Evolutionary conservation across 2,888 invertebrate species (phyloP).

Genomic region (Tetragnatha montana): DNA sequence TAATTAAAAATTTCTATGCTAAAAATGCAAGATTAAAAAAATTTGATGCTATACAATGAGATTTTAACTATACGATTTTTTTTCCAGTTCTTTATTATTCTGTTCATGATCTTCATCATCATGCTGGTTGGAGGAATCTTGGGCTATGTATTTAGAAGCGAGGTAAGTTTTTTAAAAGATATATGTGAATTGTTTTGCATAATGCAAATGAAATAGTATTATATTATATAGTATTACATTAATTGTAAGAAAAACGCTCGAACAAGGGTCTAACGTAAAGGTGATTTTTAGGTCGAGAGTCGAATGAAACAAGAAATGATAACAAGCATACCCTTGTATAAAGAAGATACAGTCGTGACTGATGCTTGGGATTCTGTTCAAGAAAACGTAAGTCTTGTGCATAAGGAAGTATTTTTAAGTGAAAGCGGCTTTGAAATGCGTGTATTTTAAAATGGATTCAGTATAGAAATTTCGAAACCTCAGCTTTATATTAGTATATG

Average conservation of each 20-base stretch:
- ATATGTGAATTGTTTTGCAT: not conserved
- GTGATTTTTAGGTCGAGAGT: constrained; percentile 72
- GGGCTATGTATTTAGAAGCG: constrained; percentile 91
- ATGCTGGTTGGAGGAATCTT: constrained; percentile 93
- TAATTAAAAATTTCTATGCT: too few relatives aligned
- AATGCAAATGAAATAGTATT: not conserved
- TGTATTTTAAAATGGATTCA: too few relatives aligned
- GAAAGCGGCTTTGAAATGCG: too few relatives aligned
- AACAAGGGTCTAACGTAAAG: not conserved
- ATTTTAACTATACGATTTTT: constrained; percentile 11
- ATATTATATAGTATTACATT: too few relatives aligned
- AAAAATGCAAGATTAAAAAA: too few relatives aligned
- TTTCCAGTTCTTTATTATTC: constrained; percentile 83
- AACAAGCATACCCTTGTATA: constrained; percentile 72
- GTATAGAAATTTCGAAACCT: too few relatives aligned
- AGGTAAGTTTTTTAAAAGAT: constrained; percentile 78
- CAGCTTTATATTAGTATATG: too few relatives aligned
- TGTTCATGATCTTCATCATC: constrained; percentile 91
- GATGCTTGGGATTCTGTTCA: constrained; percentile 93
- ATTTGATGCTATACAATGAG: not conserved
- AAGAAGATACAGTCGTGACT: constrained; percentile 79
- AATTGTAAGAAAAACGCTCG: too few relatives aligned
- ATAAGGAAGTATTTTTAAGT: too few relatives aligned
- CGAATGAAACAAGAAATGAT: constrained; percentile 73
- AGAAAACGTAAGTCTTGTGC: constrained; percentile 78